Conservation (phyloP, 2,888 invertebrate genomes). For the Cryptosula pallasiana region DNA sequence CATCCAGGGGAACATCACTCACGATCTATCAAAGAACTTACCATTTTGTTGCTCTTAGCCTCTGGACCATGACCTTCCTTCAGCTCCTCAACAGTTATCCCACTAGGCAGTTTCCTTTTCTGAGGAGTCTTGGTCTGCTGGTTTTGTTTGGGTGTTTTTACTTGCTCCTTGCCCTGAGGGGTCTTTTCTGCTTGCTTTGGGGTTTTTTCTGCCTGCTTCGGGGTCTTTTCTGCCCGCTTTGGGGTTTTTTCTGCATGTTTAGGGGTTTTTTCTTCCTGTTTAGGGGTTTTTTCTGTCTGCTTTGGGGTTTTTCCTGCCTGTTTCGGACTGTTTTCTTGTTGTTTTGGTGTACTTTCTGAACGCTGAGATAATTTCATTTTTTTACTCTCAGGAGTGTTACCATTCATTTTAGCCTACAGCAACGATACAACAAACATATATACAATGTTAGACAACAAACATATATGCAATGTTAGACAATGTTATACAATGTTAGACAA, state of each 20-base stretch:
- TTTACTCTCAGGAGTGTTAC: conserved; percentile 14
- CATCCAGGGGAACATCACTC: too few species aligned
- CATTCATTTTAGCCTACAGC: conserved; percentile 23
- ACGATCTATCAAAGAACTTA: too few species aligned
- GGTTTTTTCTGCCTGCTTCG: conserved; percentile 28
- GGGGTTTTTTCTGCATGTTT: conserved; percentile 24
- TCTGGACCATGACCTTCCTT: conserved; percentile 71
- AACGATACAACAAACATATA: too few species aligned
- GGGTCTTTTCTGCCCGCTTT: conserved; percentile 24
- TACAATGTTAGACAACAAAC: not conserved
- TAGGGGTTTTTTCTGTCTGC: conserved; percentile 15
- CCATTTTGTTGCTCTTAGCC: conserved; percentile 71
- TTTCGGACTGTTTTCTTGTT: not conserved
- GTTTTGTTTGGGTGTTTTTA: conserved; percentile 24
- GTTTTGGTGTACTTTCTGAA: not conserved
- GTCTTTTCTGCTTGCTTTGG: not conserved
- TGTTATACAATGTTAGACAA: too few species aligned
- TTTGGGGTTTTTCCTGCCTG: not conserved
- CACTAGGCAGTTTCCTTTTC: conserved; percentile 60
- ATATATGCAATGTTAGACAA: not conserved
- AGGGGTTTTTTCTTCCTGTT: conserved; percentile 31
- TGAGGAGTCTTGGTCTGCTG: conserved; percentile 31
- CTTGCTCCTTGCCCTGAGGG: not conserved
- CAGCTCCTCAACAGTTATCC: conserved; percentile 73
- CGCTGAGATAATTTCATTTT: not conserved